phyloP scores from a whole-genome alignment of 1,140 invertebrate species.

The Drosophila orosa region DNA sequence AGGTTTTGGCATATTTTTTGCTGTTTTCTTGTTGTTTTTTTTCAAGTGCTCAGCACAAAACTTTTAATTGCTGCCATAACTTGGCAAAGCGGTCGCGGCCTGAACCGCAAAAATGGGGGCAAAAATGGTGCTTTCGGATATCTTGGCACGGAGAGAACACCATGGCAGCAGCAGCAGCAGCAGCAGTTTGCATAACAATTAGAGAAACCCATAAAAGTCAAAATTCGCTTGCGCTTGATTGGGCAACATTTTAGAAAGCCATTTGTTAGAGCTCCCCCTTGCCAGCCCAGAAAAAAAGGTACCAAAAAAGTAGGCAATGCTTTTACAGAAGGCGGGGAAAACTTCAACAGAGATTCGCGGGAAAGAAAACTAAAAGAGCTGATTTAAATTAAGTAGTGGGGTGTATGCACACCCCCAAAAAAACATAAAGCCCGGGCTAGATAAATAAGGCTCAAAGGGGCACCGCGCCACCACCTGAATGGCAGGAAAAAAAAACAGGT shows the following conservation, averaged over 20 bases:
- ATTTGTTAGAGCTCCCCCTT: conserved; percentile 25
- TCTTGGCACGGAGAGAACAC: conserved; percentile 23
- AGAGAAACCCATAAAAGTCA: conserved; percentile 67
- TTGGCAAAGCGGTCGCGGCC: conserved; percentile 58
- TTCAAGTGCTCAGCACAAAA: conserved; percentile 58
- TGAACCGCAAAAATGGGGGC: conserved; percentile 54
- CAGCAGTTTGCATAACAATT: conserved; percentile 70
- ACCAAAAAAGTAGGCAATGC: conserved; percentile 54
- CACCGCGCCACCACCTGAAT: conserved; percentile 18
- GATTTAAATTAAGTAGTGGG: conserved; percentile 53
- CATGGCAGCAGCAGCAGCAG: neutral
- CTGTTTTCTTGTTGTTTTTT: conserved; percentile 18
- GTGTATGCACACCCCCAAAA: conserved; percentile 12
- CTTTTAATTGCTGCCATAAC: conserved; percentile 77
- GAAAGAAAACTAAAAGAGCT: conserved; percentile 31
- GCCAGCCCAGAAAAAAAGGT: too few relatives aligned
- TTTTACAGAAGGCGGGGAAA: conserved; percentile 18
- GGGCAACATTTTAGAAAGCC: conserved; percentile 48
- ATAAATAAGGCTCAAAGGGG: conserved; percentile 50
- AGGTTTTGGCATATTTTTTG: conserved; percentile 33
- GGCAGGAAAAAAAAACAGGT: conserved; percentile 36
- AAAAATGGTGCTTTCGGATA: conserved; percentile 18
- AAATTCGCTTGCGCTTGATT: conserved; percentile 61
- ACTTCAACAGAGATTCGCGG: conserved; percentile 7
- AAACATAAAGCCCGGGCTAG: conserved; percentile 54